Evolutionary conservation across 2,888 invertebrate genomes (phyloP), one percentile per base, ranked within the genome.

Genomic region (Coenonympha glycerion): DNA sequence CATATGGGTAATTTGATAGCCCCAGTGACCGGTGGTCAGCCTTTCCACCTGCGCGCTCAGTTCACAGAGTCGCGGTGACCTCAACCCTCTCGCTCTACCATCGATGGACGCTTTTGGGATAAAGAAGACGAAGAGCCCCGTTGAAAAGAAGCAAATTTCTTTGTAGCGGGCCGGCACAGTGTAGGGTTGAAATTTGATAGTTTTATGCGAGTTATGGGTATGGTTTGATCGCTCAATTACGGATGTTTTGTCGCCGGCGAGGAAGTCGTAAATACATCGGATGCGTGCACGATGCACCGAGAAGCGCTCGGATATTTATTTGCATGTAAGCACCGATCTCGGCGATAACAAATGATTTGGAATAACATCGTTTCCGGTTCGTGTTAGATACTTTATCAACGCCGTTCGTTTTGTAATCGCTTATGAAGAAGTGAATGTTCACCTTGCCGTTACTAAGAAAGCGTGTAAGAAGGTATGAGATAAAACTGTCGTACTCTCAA

Each of bases 161-260:
- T 63, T 46, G 34, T 63, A 67, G 70, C 69, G 68, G 69, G 63
- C 31, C 65, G 66, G 49, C 1, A 31, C 21, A 18, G 47, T 49
- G 42, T 47, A 73, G 74, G 76, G 74, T 71, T 74, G 76, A 66
- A 84, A 85, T 70, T 69, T 64, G 84, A 85, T 83, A 83, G 75
- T 71, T 71, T 70, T 63, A 63, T 68, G 74, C 73, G 65, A 80
- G 73, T 76, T 77, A 80, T 77, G 69, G 74, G 64, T 61, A 62
- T 62, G 65, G 61, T 64, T 71, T 83, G 85, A 86, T 79, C 74
- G 74, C 83, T 86, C 84, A 82, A 86, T 86, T 81, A 82, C 71
- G 57, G 67, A 71, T 77, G 80, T 77, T 71, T 76, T 76, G 76
- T 76, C 68, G 65, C 56, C 63, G 64, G 59, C 64, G 69, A 76